Evolutionary conservation across 2,888 invertebrate species (phyloP), one percentile per base, ranked within the genome.

Genomic region (Meloe dianella): DNA sequence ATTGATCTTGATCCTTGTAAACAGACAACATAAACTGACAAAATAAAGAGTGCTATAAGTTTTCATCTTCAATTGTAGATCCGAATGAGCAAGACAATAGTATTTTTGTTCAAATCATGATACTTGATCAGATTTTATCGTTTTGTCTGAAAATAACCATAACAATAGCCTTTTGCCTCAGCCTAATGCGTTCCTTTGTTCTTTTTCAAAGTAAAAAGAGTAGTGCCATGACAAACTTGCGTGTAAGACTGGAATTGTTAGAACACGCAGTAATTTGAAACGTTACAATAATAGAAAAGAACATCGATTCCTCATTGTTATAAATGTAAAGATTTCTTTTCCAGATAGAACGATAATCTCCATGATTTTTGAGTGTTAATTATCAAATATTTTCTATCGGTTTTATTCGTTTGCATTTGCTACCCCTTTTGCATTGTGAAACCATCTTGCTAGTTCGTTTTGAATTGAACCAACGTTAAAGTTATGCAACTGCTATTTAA

Each of bases 211-310:
- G 17, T 61, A 67, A 30, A 60, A 58, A 61, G 61, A 63, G 56
- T 63, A 57, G 17, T 57, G 10, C 9, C 29, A 14, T 30, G 14
- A 24, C 30, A 60, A 54, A 57, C 14, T 71, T 70, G 71, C 71
- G 71, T 71, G 71, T 57, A 30, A 35, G 60, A n/a, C 54, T 66
- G 62, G 64, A 64, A 24, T 51, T 14, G 20, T 12, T 24, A 5
- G 5, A 60, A 63, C 66, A 68, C 65, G 71, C 63, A 58, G 71
- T 69, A 66, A 71, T 57, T 62, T 64, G 67, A 70, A 29, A 38
- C 60, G 6, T 56, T 27, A 35, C 20, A 47, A 47, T 2, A 17
- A 9, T 47, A 61, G 65, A 66, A 66, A 66, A 62, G 66, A 62
- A 10, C 66, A 66, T 62, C 66, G 66, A 66, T 58, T 51, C 27